Conservation (phyloP, 2,797 vertebrate species). For the Lates japonicus region DNA sequence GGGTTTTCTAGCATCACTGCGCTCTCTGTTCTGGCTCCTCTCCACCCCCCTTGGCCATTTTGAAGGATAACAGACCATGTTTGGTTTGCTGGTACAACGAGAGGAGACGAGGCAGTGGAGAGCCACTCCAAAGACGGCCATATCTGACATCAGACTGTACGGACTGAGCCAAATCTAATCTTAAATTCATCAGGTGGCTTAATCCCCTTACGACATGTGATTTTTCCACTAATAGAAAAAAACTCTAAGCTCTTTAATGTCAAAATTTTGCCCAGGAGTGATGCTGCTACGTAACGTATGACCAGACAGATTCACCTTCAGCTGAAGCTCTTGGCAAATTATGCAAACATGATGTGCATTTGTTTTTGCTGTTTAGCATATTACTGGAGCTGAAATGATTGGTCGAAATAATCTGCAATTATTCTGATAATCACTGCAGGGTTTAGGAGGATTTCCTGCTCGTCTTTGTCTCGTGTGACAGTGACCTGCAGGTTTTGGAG, state of each 20-base stretch:
- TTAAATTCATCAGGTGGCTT: conserved; percentile 32
- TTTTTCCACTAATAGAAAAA: background rate
- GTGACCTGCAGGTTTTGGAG: background rate
- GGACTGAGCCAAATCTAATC: conserved; percentile 6
- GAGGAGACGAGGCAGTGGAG: conserved; percentile 17
- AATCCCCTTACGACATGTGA: background rate
- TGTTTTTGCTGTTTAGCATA: background rate
- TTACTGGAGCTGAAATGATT: background rate
- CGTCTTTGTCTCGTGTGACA: background rate
- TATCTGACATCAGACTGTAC: conserved; percentile 17
- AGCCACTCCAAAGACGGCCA: conserved; percentile 41
- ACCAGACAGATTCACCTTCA: conserved; percentile 9
- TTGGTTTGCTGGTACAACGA: conserved; percentile 65
- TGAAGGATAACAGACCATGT: conserved; percentile 71
- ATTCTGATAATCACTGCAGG: background rate
- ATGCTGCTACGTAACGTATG: background rate
- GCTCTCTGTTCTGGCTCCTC: conserved; percentile 38
- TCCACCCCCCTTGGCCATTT: conserved; percentile 42
- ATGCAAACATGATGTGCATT: background rate
- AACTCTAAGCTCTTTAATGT: background rate
- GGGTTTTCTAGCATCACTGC: conserved; percentile 48
- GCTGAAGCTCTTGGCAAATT: background rate
- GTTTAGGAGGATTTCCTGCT: background rate
- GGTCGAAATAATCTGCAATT: background rate
- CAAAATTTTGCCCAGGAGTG: background rate